Evolutionary conservation across 2,888 invertebrate genomes (phyloP), one percentile per base, ranked within the genome.

Genomic region (Tryphoninae sp.): DNA sequence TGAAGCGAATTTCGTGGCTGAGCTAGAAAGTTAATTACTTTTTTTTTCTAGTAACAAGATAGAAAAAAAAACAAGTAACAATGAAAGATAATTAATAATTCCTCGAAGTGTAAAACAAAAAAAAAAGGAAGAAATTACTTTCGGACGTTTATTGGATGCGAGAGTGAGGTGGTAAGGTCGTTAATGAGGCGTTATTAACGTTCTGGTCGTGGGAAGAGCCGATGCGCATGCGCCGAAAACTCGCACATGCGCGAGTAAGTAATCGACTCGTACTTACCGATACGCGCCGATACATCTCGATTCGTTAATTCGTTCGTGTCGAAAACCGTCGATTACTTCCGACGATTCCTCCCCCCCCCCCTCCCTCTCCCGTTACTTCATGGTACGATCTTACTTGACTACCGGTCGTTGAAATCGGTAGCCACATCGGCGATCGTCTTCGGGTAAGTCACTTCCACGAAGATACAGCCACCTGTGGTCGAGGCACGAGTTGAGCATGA

Each of bases 241-340:
- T 26, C 26, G 33, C 33, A 7, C 33, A 6, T 6, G 33, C 33
- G 33, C 33, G 33, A 69, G 69, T 65, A 42, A 42, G 55, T 51
- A 58, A 78, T 26, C 40, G 33, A 58, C 58, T 23, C 13, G 26
- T 2, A 13, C 2, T 13, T 16, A 53, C 45, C 45, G 45, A 45
- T 45, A 45, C 9, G 2, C 45, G 13, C 13, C 13, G 13, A 45
- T 45, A 45, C 13, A 45, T 13, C 45, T 45, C 13, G 59, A 53
- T 51, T 75, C 61, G 74, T 83, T 83, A 77, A 81, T 80, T 83
- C 61, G 74, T 73, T 23, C 80, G 74, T 42, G 73, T 68, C 69
- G 33, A 33, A 49, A 78, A 68, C 69, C 82, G 80, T 80, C 78
- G 79, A 84, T 84, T 84, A 83, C 59, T 59, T 81, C 75, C 58